Base-by-base conservation (phyloP, 2,113 vertebrate genomes). In the Lepisosteus osseus region DNA sequence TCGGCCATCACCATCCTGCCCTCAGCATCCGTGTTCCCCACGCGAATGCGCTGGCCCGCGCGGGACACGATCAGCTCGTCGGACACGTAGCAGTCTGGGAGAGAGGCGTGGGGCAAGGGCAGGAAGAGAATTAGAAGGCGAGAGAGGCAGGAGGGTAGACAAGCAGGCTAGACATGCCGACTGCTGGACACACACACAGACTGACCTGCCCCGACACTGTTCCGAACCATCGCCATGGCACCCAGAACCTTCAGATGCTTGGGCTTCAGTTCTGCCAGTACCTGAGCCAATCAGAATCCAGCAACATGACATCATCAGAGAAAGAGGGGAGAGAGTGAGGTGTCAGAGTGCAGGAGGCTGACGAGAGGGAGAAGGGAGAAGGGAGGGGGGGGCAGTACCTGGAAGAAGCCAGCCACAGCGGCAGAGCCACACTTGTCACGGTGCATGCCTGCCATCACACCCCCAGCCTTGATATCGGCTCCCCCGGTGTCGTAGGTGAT, bases 391-490 rank as follows among this genome's bases (percentile, higher is more conserved):
- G 61, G 12, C 41, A 14, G 11, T 42, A 93, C 92, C 90, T 92
- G 84, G 77, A 94, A 94, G 85, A 94, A 92, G 1, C 92, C 92
- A 0, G 92, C 91, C 0, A 94, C 90, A 1, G 91, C 91, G 17
- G 92, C 92, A 74, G 92, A 87, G 54, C 92, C 92, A 84, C 92
- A 93, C 79, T 94, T 94, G 80, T 94, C 92, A n/a, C 92, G 78
- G 88, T 94, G 92, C 92, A 94, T 94, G 68, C 92, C 92, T 0
- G 92, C 91, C 92, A 93, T 93, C 74, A 86, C 0, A 0, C 92
- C 92, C 0, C 92, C 92, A 12, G 92, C 91, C 77, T 93, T 93
- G 76, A 93, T 93, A 83, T 93, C 92, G 0, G 92, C 92, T 79
- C 92, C 92, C 12, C 92, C 92, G 0, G 92, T 93, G 86, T 93